Conservation (phyloP, 1,140 invertebrate genomes). For the Pinna nobilis region DNA sequence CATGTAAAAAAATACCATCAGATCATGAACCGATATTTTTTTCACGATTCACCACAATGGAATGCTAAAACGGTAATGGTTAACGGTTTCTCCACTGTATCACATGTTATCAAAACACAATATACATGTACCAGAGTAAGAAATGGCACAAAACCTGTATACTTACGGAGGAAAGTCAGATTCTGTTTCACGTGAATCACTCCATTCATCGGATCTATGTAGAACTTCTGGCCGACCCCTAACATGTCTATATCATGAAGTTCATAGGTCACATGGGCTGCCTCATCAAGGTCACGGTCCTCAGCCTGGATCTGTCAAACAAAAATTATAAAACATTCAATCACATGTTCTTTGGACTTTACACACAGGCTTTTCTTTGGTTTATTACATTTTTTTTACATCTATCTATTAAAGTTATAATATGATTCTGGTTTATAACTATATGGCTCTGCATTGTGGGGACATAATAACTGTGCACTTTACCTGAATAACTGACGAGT, state of each 20-base stretch:
- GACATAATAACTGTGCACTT: too few species aligned
- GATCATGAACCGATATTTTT: too few species aligned
- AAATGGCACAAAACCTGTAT: neutral
- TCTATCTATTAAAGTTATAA: too few species aligned
- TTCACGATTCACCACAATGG: too few species aligned
- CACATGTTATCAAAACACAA: neutral
- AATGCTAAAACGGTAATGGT: neutral
- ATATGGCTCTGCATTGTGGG: too few species aligned
- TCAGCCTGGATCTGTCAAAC: conserved; percentile 83
- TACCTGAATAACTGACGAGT: conserved; percentile 64
- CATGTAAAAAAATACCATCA: too few species aligned
- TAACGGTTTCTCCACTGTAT: neutral
- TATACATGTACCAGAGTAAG: neutral
- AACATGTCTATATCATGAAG: conserved; percentile 75
- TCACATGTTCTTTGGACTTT: too few species aligned
- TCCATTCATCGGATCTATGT: conserved; percentile 57
- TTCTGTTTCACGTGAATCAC: conserved; percentile 47
- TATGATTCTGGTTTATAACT: too few species aligned
- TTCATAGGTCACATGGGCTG: conserved; percentile 85
- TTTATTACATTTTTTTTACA: too few species aligned
- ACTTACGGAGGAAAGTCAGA: conserved; percentile 45
- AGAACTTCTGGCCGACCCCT: conserved; percentile 47
- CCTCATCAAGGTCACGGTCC: conserved; percentile 86
- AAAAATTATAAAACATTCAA: too few species aligned
- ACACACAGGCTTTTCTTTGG: too few species aligned